Evolutionary conservation across 2,113 vertebrate species (phyloP).

Genomic region (Caracal caracal): DNA sequence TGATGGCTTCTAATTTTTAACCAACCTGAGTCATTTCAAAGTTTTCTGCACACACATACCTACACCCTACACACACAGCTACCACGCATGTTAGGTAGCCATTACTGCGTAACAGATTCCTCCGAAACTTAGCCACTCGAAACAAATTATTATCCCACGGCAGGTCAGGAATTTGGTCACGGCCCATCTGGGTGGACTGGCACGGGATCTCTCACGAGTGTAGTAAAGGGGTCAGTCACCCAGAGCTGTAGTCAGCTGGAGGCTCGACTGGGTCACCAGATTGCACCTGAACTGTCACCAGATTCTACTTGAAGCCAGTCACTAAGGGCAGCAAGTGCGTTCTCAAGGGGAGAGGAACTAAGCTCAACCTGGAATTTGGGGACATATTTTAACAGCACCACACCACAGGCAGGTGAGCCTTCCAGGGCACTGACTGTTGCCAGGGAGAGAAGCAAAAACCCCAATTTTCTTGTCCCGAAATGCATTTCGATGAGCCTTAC

Average conservation of each 20-base stretch:
- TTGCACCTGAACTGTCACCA: not conserved
- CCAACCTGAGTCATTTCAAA: not conserved
- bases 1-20: not conserved
- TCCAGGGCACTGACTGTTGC: not conserved
- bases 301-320: not conserved
- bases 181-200: no score
- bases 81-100: not conserved
- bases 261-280: not conserved
- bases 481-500: not conserved
- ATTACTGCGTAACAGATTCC: not conserved
- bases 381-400: not conserved
- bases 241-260: not conserved
- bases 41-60: not conserved
- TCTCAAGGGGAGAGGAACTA: not conserved
- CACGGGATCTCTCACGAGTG: not conserved
- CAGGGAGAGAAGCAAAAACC: no score
- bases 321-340: not conserved
- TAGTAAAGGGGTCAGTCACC: not conserved
- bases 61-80: not conserved
- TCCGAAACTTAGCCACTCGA: not conserved
- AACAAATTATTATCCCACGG: not conserved
- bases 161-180: not conserved
- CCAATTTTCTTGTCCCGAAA: not conserved
- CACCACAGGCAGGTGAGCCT: accelerated
- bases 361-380: not conserved